Conservation (phyloP, 1,140 invertebrate species). For the Hydropsyche tenuis region DNA sequence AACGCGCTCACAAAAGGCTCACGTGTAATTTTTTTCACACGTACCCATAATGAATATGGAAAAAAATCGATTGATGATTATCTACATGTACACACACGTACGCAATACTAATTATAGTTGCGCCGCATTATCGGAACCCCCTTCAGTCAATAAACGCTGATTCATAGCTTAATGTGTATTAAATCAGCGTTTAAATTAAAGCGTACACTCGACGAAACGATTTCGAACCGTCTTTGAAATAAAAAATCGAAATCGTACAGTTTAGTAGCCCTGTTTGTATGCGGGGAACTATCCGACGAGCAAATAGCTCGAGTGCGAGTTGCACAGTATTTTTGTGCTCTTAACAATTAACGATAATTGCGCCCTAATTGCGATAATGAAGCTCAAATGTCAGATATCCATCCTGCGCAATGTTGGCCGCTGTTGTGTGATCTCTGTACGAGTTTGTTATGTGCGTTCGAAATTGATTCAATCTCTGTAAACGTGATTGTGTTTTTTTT, state of each 20-base stretch:
- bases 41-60: background rate
- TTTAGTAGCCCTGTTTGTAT: too few species aligned
- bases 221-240: background rate
- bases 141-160: constrained; percentile 17
- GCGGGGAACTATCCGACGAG: too few species aligned
- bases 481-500: too few species aligned
- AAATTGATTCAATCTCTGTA: background rate
- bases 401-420: constrained; percentile 15
- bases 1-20: too few species aligned
- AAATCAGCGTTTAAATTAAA: constrained; percentile 28
- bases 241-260: too few species aligned
- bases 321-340: constrained; percentile 40
- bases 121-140: constrained; percentile 18
- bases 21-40: too few species aligned
- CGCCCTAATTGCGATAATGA: constrained; percentile 50
- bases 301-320: constrained; percentile 13
- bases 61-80: constrained; percentile 16
- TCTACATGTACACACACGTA: background rate
- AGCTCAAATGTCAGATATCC: constrained; percentile 49
- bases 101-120: constrained; percentile 20
- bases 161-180: constrained; percentile 22
- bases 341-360: constrained; percentile 48
- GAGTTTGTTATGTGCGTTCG: background rate
- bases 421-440: background rate
- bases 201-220: constrained; percentile 12